Percentiles rank a stretch among this genome's conserved stretches.
Conservation (phyloP, 2,888 invertebrate genomes). For the Xestoiulus laeticollis region DNA sequence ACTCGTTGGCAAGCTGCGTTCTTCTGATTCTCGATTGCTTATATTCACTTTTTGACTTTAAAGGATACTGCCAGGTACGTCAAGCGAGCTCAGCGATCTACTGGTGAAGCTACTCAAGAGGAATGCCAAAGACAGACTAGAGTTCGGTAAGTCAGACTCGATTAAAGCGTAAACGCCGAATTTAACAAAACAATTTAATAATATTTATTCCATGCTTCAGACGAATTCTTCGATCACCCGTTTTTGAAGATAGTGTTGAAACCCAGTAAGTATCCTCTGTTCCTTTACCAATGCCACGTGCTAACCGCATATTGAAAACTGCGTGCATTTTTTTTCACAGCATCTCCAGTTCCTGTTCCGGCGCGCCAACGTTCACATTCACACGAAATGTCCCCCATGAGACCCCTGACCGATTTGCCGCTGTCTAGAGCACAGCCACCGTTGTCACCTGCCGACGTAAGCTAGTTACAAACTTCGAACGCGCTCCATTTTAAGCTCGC, state of each 20-base stretch:
- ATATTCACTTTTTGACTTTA: not conserved
- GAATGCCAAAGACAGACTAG: constrained; percentile 93
- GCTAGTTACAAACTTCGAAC: not conserved
- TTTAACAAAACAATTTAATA: not conserved
- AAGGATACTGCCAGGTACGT: constrained; percentile 94
- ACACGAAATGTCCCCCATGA: constrained; percentile 51
- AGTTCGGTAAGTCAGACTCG: constrained; percentile 72
- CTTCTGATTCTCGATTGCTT: not conserved
- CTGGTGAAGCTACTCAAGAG: constrained; percentile 83
- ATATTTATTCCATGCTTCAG: constrained; percentile 61
- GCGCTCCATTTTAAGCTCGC: not conserved
- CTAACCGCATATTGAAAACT: too few relatives aligned
- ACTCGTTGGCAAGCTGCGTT: not conserved
- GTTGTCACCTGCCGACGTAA: constrained; percentile 24
- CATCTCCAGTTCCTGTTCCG: constrained; percentile 56
- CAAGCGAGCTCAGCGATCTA: constrained; percentile 85
- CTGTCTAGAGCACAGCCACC: not conserved
- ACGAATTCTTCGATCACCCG: constrained; percentile 93
- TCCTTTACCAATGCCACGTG: too few relatives aligned
- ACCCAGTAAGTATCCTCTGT: constrained; percentile 57
- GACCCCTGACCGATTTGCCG: not conserved
- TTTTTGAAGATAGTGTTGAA: constrained; percentile 69
- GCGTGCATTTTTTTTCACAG: constrained; percentile 41
- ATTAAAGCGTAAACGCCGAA: not conserved
- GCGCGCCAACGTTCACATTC: constrained; percentile 54